A percentile compares a stretch with the other conserved stretches of the same genome.
Conservation (phyloP, 2,888 invertebrate genomes). For the Suillia variegata region DNA sequence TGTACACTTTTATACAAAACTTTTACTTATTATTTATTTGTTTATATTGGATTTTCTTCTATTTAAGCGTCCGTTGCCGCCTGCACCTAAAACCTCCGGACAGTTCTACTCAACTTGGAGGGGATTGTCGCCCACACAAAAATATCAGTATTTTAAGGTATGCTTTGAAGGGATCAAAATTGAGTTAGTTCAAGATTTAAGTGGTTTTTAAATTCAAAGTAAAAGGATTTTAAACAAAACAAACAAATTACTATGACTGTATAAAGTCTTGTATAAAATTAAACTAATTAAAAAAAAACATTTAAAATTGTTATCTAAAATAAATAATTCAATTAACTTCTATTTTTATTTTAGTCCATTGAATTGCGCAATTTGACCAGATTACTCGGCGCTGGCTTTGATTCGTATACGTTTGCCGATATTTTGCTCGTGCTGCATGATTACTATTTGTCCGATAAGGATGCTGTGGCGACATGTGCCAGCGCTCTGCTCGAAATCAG, state of each 20-base stretch:
- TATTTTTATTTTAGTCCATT: slow-evolving; percentile 41
- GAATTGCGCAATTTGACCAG: slow-evolving; percentile 46
- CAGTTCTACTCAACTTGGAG: slow-evolving; percentile 59
- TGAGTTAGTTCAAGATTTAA: too few species aligned
- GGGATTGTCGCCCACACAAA: slow-evolving; percentile 48
- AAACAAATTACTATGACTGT: not conserved
- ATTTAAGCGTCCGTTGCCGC: slow-evolving; percentile 42
- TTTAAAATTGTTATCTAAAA: too few species aligned
- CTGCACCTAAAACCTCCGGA: slow-evolving; percentile 49
- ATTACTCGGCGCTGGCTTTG: slow-evolving; percentile 57
- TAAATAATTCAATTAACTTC: too few species aligned
- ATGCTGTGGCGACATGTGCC: slow-evolving; percentile 40
- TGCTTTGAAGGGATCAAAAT: too few species aligned
- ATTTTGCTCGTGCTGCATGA: slow-evolving; percentile 48
- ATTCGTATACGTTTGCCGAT: slow-evolving; percentile 52
- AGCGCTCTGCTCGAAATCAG: slow-evolving; percentile 50
- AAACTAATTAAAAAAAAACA: not conserved
- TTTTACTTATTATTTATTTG: too few species aligned
- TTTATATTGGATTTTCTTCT: too few species aligned
- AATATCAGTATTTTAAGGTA: slow-evolving; percentile 56
- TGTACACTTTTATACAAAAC: too few species aligned
- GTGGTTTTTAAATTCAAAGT: too few species aligned
- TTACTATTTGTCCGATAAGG: slow-evolving; percentile 47
- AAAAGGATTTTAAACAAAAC: not conserved
- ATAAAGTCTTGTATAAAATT: too few species aligned